Evolutionary conservation across 30 jellyfish, hydroid and myxozoan genomes (phyloP), one percentile per base, ranked within the genome.

Genomic region (Haliclystus octoradiatus): DNA sequence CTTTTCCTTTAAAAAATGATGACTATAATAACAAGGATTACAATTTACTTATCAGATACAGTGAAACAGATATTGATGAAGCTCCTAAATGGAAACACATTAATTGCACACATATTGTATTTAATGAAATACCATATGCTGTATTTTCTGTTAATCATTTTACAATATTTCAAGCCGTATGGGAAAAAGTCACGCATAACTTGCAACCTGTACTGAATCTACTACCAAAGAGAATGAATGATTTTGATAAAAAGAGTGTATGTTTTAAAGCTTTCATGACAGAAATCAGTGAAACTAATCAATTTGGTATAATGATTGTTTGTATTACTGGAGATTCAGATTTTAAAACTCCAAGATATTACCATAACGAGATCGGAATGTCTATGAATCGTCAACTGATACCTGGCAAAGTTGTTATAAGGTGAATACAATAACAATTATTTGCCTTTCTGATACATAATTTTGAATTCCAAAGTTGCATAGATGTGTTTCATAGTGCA

Each of bases 201-300:
- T 63, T 76, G 35, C 92, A 81, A 27, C 80, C 69, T 3, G 30
- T 65, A 1, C 33, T 81, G 26, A 76, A 66, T 71, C 60, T 71
- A n/a, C 68, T 26, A 30, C 94, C 87, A 2, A 26, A 73, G 0
- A 50, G 77, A 12, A 31, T 50, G 25, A 19, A 76, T 0, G 83
- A 87, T 1, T 68, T 53, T 34, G 75, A 81, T 33, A 81, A 92
- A 34, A 46, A 70, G 46, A 52, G 80, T 74, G 95, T 82, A 28
- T 70, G 68, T 71, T 89, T 81, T 34, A 83, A 82, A 53, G 98
- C 93, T 14, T 73, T 81, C 1, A 89, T 89, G 98, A 80, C 92
- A 30, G 98, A 89, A 29, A 60, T 82, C 49, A 57, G 69, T 75
- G 69, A 72, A 25, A 77, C 32, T 63, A 72, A 73, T 2, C 98